Evolutionary conservation across 2,888 invertebrate species (phyloP), one percentile per base, ranked within the genome.

Genomic region (Strigamia maritima): DNA sequence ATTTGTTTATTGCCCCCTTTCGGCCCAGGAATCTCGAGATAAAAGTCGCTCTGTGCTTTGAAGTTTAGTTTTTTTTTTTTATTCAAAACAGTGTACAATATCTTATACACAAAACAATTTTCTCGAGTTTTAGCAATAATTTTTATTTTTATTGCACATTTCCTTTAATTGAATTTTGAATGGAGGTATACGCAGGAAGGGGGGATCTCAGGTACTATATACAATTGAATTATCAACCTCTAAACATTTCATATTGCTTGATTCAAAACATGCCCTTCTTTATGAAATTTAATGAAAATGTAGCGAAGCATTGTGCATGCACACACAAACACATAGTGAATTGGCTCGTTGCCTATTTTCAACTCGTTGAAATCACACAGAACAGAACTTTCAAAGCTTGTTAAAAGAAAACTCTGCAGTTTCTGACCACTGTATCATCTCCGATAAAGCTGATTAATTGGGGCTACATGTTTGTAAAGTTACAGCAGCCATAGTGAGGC

Each of bases 241-340:
- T 60, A 60, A 22, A 60, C n/a, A 60, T 60, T 60, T 60, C 60
- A 19, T 60, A 19, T 19, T 19, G 22, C 60, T 24, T 60, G 19
- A 24, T 60, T 60, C 60, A 60, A 60, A 16, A 60, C 24, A n/a
- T 16, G 24, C 60, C 10, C 22, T 19, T 8, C n/a, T 19, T 24
- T 60, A 60, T 60, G 60, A 24, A 60, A 60, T 60, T 49, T 49
- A 49, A 49, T 49, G 49, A 10, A 49, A 49, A 49, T 49, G 49
- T 49, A 49, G 49, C 49, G 49, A 49, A 10, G 24, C 60, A 2
- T 60, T n/a, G 60, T 60, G 60, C 60, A 3, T 24, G 19, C 22
- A 60, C 54, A 54, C 31, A 31, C 31, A 31, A 31, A 31, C 31
- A 31, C 2, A 4, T 19, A 1, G n/a, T 60, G n/a, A 60, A 60